Evolutionary conservation across 2,888 invertebrate species (phyloP).

Genomic region (Bombylius major): DNA sequence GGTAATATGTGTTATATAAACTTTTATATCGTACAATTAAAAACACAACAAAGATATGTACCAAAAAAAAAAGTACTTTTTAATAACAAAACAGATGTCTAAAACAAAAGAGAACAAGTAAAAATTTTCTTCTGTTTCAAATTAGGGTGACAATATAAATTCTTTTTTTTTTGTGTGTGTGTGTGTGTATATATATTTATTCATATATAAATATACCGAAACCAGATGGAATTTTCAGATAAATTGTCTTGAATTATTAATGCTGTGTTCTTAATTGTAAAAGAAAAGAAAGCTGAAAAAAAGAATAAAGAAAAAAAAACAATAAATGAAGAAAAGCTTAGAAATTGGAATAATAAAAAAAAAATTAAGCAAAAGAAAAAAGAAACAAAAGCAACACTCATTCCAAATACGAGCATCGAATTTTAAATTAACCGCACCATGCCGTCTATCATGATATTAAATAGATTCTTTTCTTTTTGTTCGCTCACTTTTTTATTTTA

Average conservation of each 20-base stretch:
- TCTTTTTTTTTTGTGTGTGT: too few species aligned
- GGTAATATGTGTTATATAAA: too few species aligned
- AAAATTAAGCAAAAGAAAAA: neutral
- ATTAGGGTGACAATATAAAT: neutral
- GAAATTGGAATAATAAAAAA: neutral
- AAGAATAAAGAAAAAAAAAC: too few species aligned
- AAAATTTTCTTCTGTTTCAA: neutral
- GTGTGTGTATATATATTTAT: too few species aligned
- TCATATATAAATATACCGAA: neutral
- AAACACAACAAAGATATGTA: too few species aligned
- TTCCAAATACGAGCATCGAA: neutral
- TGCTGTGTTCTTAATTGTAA: neutral
- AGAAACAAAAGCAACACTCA: too few species aligned
- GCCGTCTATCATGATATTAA: too few species aligned
- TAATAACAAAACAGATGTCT: neutral
- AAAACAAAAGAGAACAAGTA: neutral
- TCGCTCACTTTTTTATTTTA: too few species aligned
- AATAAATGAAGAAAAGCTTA: neutral
- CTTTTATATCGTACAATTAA: too few species aligned
- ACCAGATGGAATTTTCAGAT: neutral
- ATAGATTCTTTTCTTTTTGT: too few species aligned
- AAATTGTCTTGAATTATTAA: conserved; percentile 1
- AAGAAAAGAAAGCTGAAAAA: neutral
- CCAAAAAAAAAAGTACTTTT: too few species aligned
- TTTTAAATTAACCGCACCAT: neutral